Evolutionary conservation across 2,888 invertebrate genomes (phyloP), one percentile per base, ranked within the genome.

Genomic region (Shargacucullia verbasci): DNA sequence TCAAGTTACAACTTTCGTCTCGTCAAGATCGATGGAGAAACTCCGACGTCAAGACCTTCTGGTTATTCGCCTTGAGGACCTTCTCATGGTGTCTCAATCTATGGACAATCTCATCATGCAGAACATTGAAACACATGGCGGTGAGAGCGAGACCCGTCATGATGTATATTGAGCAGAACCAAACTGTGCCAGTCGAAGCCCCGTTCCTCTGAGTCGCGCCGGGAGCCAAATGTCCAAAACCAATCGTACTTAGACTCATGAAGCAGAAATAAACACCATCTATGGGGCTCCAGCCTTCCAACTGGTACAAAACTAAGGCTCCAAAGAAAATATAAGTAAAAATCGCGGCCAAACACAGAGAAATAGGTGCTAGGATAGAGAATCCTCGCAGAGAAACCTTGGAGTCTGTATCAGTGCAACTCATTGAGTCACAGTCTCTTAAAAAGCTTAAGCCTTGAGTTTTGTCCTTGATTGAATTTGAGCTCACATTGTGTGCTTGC

Each of bases 241-340:
- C 98, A 80, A 98, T 98, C 13, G 98, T 98, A 78, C 97, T 98
- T 77, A 99, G 95, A 82, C 98, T 98, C 96, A 99, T 98, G 90
- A 99, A 99, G 90, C 98, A 99, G 90, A 99, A 99, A 90, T 98
- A 99, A 78, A 98, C 96, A 53, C 98, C 98, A 83, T 99, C 98
- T 61, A 99, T 94, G 44, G 98, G 95, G 76, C 96, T 96, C 99
- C 99, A 99, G 79, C 97, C 98, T 88, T 99, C 99, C 87, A 99
- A 95, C 72, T 98, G 96, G 82, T 97, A 97, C 70, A 99, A 95
- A 27, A 98, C 96, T 59, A 98, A 95, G 0, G 99, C 98, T 5
- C 99, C 99, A 50, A 98, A 96, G 74, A 98, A 96, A 58, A 99
- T 97, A 87, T 99, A 99, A 68, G 97, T 96, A 69, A 98, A 96